Conservation (phyloP, 1,140 invertebrate species). For the Geopemphigus sp. region DNA sequence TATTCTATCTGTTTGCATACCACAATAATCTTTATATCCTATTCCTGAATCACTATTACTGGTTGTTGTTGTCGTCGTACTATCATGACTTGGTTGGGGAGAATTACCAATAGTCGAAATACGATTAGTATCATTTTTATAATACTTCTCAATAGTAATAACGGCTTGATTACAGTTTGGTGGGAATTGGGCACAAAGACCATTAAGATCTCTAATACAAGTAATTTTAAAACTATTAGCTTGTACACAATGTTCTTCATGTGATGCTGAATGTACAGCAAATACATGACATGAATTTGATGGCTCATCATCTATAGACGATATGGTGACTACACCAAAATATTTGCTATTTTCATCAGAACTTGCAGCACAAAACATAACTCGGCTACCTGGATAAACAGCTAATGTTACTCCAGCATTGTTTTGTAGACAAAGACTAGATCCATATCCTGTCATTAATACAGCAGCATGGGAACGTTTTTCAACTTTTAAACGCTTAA, state of each 20-base stretch:
- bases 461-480: slow-evolving; percentile 84
- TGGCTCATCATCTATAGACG: slow-evolving; percentile 58
- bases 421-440: slow-evolving; percentile 74
- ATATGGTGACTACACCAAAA: slow-evolving; percentile 87
- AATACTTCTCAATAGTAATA: slow-evolving; percentile 62
- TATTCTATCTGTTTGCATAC: slow-evolving; percentile 77
- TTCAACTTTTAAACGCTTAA: slow-evolving; percentile 82
- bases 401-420: slow-evolving; percentile 63
- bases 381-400: slow-evolving; percentile 79
- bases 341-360: slow-evolving; percentile 87
- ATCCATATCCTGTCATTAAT: slow-evolving; percentile 77
- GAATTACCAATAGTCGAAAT: slow-evolving; percentile 64
- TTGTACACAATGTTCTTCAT: slow-evolving; percentile 72
- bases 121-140: slow-evolving; percentile 56
- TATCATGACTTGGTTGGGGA: slow-evolving; percentile 77
- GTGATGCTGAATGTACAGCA: slow-evolving; percentile 85
- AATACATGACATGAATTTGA: slow-evolving; percentile 95
- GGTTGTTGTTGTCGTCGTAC: slow-evolving; percentile 70
- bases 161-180: slow-evolving; percentile 83
- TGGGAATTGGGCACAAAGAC: slow-evolving; percentile 83
- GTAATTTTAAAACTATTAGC: slow-evolving; percentile 74
- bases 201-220: slow-evolving; percentile 67
- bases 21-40: slow-evolving; percentile 83
- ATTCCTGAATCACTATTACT: slow-evolving; percentile 94
- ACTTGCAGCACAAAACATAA: slow-evolving; percentile 85